phyloP scores from a whole-genome alignment of 2,797 vertebrate genomes.

The Protonibea diacanthus region DNA sequence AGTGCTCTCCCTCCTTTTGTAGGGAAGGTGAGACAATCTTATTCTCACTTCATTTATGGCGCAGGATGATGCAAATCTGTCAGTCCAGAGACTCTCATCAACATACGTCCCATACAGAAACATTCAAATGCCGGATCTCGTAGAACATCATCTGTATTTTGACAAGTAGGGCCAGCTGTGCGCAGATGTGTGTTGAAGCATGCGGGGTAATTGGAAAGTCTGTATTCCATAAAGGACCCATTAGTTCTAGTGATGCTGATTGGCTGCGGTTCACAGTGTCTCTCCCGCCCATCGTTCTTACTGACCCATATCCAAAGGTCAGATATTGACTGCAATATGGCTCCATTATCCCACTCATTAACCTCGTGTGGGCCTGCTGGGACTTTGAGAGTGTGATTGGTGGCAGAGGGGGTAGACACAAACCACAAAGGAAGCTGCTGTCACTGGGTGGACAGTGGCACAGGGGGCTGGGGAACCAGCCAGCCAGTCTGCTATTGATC shows the following conservation, averaged over 20 bases:
- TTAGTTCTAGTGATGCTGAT: slow-evolving; percentile 71
- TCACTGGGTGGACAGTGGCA: slow-evolving; percentile 69
- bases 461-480: slow-evolving; percentile 57
- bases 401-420: slow-evolving; percentile 41
- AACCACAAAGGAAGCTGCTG: slow-evolving; percentile 63
- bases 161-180: slow-evolving; percentile 50
- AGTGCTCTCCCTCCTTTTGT: neutral
- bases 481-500: slow-evolving; percentile 83
- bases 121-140: slow-evolving; percentile 4
- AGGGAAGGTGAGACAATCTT: slow-evolving; percentile 1
- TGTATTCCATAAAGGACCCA: slow-evolving; percentile 71
- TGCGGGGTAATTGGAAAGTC: slow-evolving; percentile 73
- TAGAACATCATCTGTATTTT: slow-evolving; percentile 59
- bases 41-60: slow-evolving; percentile 27
- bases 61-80: slow-evolving; percentile 33
- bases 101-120: slow-evolving; percentile 1
- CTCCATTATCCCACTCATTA: slow-evolving; percentile 83
- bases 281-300: slow-evolving; percentile 31
- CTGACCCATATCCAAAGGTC: slow-evolving; percentile 78
- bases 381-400: slow-evolving; percentile 64
- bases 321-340: slow-evolving; percentile 77
- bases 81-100: slow-evolving; percentile 16
- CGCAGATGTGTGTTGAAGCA: slow-evolving; percentile 64
- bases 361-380: slow-evolving; percentile 68
- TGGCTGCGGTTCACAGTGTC: slow-evolving; percentile 46